phyloP scores from a whole-genome alignment of 2,797 vertebrate species.

The Cryptoprocta ferox region DNA sequence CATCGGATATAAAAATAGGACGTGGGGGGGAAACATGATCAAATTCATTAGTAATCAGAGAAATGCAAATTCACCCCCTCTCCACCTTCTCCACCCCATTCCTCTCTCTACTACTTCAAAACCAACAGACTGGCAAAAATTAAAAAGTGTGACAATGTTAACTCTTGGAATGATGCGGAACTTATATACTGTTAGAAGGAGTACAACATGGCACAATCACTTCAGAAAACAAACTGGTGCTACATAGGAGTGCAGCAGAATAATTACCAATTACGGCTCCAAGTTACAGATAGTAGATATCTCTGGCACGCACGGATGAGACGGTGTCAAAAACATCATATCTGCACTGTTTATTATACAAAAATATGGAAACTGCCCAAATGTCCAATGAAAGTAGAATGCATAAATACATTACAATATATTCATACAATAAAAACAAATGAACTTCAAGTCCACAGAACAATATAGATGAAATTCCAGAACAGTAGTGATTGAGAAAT shows the following conservation, averaged over 20 bases:
- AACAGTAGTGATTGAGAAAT: neutral
- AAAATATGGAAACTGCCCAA: neutral
- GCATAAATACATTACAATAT: neutral
- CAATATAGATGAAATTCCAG: neutral
- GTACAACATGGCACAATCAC: too few species aligned
- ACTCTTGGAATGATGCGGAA: neutral
- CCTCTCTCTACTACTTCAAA: neutral
- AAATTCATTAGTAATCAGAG: neutral
- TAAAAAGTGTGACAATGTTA: neutral
- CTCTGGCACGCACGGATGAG: neutral
- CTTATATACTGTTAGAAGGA: rapidly evolving
- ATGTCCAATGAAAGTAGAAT: neutral
- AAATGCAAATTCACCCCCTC: neutral
- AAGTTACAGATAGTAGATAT: neutral
- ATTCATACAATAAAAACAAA: neutral
- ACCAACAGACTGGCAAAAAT: neutral
- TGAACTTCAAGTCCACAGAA: neutral
- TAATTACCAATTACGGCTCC: neutral
- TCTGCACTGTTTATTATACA: neutral
- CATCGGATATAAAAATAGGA: neutral
- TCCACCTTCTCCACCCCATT: rapidly evolving
- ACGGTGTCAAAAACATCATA: neutral
- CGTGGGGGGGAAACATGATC: neutral
- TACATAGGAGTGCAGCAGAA: neutral
- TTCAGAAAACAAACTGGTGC: neutral